Percentiles rank a stretch among this genome's conserved stretches.
Conservation (phyloP, 2,113 vertebrate species). For the Laterallus jamaicensis region DNA sequence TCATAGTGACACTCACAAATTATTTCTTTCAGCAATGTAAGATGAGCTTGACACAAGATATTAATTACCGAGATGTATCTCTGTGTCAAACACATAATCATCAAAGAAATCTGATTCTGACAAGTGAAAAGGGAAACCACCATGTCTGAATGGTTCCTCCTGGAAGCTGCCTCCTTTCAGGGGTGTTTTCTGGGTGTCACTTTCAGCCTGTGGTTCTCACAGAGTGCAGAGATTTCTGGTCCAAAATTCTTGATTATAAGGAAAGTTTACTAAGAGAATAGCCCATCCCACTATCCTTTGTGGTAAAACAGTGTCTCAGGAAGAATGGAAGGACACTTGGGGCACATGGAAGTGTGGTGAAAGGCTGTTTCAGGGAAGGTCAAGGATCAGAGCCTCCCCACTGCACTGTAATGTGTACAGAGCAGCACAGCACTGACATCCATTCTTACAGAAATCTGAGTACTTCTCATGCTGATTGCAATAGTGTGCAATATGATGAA, state of each 20-base stretch:
- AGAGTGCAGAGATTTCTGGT: not conserved
- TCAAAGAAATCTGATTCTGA: not conserved
- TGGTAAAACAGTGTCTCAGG: not conserved
- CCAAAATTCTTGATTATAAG: not conserved
- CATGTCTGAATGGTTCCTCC: not conserved
- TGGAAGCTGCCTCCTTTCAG: not conserved
- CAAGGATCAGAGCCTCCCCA: not conserved
- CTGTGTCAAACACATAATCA: not conserved
- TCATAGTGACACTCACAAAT: not conserved
- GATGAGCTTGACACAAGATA: not conserved
- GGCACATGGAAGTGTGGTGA: not conserved
- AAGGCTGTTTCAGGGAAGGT: not conserved
- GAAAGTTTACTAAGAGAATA: not conserved
- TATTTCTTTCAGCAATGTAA: slow-evolving; percentile 3
- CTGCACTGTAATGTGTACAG: not conserved
- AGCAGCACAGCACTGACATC: not conserved
- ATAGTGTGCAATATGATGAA: not conserved
- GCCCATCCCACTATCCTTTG: not conserved
- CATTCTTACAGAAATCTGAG: not conserved
- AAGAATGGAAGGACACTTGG: not conserved
- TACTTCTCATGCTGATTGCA: not conserved
- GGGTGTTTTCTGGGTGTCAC: not conserved
- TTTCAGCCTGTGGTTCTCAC: not conserved
- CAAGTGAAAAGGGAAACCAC: not conserved
- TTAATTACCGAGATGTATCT: slow-evolving; percentile 29